Evolutionary conservation across 2,113 vertebrate genomes (phyloP).

Genomic region (Sporophila hypoxantha): DNA sequence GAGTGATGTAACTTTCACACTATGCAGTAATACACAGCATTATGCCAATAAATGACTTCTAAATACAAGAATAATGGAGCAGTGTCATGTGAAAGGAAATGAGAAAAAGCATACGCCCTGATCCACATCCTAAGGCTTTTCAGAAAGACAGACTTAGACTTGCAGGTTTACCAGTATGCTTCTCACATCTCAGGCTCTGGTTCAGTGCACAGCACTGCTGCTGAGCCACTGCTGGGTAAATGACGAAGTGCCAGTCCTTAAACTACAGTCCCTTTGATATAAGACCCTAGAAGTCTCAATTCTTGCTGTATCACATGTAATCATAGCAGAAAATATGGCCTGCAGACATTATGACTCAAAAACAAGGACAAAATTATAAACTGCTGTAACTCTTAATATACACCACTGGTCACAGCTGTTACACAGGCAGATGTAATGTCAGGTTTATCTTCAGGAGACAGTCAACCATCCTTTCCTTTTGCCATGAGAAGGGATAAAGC

Average conservation of each 20-base stretch:
- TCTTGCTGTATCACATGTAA: neutral
- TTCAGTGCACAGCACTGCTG: neutral
- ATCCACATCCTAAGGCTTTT: neutral
- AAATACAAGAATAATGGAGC: constrained; percentile 16
- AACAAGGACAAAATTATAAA: neutral
- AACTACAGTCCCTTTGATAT: neutral
- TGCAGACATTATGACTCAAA: neutral
- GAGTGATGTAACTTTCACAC: neutral
- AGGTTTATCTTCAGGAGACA: neutral
- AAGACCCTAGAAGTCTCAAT: neutral
- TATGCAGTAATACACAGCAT: neutral
- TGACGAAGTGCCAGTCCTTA: neutral
- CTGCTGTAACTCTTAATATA: neutral
- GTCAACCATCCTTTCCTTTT: neutral
- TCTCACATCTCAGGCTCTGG: neutral
- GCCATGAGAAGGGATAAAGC: neutral
- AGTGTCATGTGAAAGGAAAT: constrained; percentile 40
- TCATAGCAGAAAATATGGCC: neutral
- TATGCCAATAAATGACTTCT: neutral
- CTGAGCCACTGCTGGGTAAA: neutral
- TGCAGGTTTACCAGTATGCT: neutral
- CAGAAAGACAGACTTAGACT: neutral
- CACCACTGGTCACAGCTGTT: neutral
- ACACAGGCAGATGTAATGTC: neutral
- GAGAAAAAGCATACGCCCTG: constrained; percentile 9